Evolutionary conservation across 2,797 vertebrate genomes (phyloP).

Genomic region (Coregonus ussuriensis): DNA sequence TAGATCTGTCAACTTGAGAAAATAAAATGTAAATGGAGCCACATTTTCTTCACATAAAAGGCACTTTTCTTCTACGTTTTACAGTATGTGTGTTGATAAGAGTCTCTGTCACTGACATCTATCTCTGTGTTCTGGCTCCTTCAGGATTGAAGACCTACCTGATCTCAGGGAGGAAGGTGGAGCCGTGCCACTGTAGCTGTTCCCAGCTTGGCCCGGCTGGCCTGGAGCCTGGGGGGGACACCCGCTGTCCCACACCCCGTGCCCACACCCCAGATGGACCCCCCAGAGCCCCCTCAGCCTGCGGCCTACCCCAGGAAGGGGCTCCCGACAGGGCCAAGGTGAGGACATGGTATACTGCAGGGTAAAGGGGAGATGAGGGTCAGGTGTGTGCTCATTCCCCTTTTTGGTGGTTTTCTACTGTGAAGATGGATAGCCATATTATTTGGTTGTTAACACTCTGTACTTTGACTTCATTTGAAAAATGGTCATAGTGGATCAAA

Average conservation of each 20-base stretch:
- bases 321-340: conserved; percentile 79
- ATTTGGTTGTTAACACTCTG: too few species aligned
- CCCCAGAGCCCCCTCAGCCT: conserved; percentile 50
- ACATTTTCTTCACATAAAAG: neutral
- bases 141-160: conserved; percentile 91
- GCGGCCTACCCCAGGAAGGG: conserved; percentile 63
- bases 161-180: conserved; percentile 86
- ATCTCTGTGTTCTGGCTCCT: conserved; percentile 15
- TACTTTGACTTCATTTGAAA: neutral
- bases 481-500: neutral
- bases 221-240: conserved; percentile 69
- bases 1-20: too few species aligned
- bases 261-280: conserved; percentile 63
- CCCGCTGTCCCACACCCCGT: conserved; percentile 54
- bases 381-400: neutral
- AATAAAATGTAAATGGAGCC: too few species aligned
- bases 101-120: neutral
- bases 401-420: neutral
- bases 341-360: conserved; percentile 21
- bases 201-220: conserved; percentile 74
- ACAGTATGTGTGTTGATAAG: neutral
- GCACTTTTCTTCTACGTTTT: neutral
- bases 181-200: conserved; percentile 83
- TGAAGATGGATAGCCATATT: neutral
- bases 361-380: neutral